Evolutionary conservation across 2,113 vertebrate genomes (phyloP).

Genomic region (Oncorhynchus keta): DNA sequence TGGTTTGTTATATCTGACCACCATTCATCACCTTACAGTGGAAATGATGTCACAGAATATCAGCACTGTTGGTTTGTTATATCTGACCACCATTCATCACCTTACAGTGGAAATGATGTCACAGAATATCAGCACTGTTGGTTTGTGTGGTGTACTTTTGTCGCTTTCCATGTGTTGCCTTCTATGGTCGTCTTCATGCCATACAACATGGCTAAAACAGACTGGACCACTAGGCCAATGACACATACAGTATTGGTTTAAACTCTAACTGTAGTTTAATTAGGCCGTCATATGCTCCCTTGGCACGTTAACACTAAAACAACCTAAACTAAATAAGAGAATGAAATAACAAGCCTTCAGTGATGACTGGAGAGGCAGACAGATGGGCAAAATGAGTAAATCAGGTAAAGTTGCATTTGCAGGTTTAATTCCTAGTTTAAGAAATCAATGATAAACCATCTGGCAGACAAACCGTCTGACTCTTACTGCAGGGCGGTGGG

Average conservation of each 20-base stretch:
- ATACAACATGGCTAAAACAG: not conserved
- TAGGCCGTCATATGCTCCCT: too few species aligned
- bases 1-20: not conserved
- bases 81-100: not conserved
- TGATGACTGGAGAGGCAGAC: not conserved
- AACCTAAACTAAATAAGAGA: not conserved
- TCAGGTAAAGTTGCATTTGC: not conserved
- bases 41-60: not conserved
- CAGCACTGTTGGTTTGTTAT: not conserved
- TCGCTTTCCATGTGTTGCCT: not conserved
- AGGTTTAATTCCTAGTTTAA: not conserved
- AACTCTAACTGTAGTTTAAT: too few species aligned
- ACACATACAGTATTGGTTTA: not conserved
- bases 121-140: not conserved
- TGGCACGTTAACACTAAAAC: too few species aligned
- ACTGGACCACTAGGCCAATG: too few species aligned
- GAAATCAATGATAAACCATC: not conserved
- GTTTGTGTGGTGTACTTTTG: not conserved
- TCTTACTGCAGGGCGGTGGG: constrained; percentile 37
- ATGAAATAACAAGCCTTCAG: not conserved
- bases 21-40: not conserved
- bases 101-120: not conserved
- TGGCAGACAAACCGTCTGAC: constrained; percentile 21
- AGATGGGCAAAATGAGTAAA: not conserved
- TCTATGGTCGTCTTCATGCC: too few species aligned